These are phyloP conservation scores for Neolamprologus longior DNA, from an alignment of 2,113 vertebrate genomes.

Conservation along the genomic window DNA sequence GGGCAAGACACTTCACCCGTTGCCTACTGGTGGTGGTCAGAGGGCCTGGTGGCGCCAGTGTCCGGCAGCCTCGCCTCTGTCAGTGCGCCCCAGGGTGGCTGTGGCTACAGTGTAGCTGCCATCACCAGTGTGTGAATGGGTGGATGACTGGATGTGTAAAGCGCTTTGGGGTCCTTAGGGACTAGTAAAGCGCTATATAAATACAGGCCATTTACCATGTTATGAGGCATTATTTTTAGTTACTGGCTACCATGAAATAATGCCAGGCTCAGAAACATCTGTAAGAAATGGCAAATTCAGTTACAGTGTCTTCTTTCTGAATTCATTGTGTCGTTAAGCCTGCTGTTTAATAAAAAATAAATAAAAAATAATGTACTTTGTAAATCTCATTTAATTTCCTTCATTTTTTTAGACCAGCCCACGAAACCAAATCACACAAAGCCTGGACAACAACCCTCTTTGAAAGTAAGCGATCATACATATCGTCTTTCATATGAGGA, in stretches of 20 bases:
- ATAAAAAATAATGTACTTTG: not conserved
- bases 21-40: too few species aligned
- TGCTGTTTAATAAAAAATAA: not conserved
- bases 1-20: too few species aligned
- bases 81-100: rapidly evolving
- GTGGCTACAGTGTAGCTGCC: too few species aligned
- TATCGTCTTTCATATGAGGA: not conserved
- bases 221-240: not conserved
- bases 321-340: rapidly evolving
- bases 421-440: not conserved
- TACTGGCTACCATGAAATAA: not conserved
- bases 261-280: not conserved
- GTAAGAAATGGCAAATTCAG: not conserved
- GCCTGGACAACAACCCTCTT: not conserved
- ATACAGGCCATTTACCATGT: not conserved
- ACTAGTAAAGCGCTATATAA: too few species aligned
- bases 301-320: not conserved
- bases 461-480: not conserved
- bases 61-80: too few species aligned
- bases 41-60: too few species aligned
- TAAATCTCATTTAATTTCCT: not conserved
- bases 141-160: too few species aligned
- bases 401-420: not conserved
- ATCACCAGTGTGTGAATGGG: too few species aligned
- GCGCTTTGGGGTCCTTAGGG: too few species aligned